Evolutionary conservation across 2,797 vertebrate genomes (phyloP).

Genomic region (Melanotaenia parkinsoni): DNA sequence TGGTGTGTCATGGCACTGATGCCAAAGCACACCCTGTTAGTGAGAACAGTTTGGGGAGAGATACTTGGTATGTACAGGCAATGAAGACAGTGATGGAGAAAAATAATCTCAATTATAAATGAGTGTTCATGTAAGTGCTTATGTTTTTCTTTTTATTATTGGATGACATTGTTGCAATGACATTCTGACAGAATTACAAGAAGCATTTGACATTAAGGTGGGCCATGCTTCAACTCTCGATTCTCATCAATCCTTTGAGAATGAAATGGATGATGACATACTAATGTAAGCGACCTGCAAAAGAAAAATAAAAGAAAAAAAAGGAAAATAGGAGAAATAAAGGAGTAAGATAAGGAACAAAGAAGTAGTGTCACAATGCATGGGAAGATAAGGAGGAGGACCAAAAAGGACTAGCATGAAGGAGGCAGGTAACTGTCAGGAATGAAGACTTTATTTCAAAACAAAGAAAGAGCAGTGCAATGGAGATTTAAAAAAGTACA

Average conservation of each 20-base stretch:
- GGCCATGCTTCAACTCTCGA: slow-evolving; percentile 16
- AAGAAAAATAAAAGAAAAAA: slow-evolving; percentile 21
- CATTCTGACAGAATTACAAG: slow-evolving; percentile 23
- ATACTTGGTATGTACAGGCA: neutral
- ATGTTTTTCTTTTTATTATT: slow-evolving; percentile 4
- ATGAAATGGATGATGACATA: slow-evolving; percentile 43
- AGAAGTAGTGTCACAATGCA: no score
- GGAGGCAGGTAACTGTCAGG: no score
- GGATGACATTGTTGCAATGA: slow-evolving; percentile 24
- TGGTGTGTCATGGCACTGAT: neutral
- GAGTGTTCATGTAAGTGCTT: neutral
- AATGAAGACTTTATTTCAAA: no score
- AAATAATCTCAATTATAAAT: slow-evolving; percentile 14
- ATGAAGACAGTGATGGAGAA: neutral
- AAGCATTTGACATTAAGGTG: slow-evolving; percentile 16
- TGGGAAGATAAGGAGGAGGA: no score
- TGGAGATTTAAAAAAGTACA: no score
- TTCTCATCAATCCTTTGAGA: slow-evolving; percentile 39
- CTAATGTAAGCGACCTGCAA: slow-evolving; percentile 11
- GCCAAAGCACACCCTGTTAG: neutral
- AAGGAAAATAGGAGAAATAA: no score
- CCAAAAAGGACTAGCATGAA: no score
- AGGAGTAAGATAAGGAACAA: no score
- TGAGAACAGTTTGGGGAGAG: neutral
- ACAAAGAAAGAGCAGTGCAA: no score